These are phyloP conservation scores for Clamator glandarius DNA, from an alignment of 2,797 vertebrate species.

Conservation along the genomic window DNA sequence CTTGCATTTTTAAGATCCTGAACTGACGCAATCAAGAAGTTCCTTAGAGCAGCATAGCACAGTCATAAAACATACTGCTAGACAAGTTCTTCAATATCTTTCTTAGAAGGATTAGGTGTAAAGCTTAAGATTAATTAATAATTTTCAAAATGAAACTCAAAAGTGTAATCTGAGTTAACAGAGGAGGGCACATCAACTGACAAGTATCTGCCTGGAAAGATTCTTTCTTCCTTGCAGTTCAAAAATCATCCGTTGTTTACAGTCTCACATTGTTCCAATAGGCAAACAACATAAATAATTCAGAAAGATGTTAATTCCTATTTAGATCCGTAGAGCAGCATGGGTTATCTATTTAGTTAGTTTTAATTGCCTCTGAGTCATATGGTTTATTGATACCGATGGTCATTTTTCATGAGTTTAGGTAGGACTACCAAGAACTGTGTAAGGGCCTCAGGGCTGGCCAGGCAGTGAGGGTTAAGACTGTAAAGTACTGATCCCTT, in stretches of 20 bases:
- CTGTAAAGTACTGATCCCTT: neutral
- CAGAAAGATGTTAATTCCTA: neutral
- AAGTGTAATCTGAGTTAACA: neutral
- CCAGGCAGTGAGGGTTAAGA: neutral
- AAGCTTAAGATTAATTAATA: neutral
- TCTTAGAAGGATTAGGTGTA: neutral
- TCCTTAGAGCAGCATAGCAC: neutral
- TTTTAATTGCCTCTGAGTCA: neutral
- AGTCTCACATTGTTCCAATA: neutral
- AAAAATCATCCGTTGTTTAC: neutral
- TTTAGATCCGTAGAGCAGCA: neutral
- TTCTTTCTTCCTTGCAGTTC: neutral
- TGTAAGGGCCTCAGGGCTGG: neutral
- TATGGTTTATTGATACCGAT: neutral
- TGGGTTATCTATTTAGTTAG: neutral
- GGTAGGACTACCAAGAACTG: neutral
- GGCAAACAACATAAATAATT: slow-evolving; percentile 27
- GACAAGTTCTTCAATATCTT: neutral
- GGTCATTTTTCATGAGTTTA: neutral
- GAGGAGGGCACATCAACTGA: neutral
- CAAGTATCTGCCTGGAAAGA: neutral
- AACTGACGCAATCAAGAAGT: neutral
- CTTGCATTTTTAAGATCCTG: neutral
- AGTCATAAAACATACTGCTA: neutral
- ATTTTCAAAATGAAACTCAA: neutral